Conservation (phyloP, 2,113 vertebrate species). For the Chaetorhynchus papuensis region DNA sequence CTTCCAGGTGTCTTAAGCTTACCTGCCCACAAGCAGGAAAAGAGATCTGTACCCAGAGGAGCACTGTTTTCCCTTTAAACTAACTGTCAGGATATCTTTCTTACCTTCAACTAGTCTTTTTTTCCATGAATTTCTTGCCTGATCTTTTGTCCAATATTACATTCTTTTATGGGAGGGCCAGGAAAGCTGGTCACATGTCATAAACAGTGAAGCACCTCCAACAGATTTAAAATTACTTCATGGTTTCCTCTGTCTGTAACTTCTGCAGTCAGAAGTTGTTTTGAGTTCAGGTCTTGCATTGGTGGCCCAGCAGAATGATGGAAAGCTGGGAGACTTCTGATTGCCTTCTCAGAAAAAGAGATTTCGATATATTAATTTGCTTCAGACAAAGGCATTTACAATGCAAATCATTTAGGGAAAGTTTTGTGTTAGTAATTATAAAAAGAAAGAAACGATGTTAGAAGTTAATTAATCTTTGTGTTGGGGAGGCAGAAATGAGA, state of each 20-base stretch:
- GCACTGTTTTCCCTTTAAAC: neutral
- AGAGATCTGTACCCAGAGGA: neutral
- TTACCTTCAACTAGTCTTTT: neutral
- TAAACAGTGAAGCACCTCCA: neutral
- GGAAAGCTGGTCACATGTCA: neutral
- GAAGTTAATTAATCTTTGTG: neutral
- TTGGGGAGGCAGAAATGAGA: neutral
- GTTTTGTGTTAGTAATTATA: neutral
- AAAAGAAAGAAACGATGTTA: neutral
- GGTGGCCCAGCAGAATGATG: neutral
- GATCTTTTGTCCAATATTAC: neutral
- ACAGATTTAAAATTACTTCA: neutral
- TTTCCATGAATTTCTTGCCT: neutral
- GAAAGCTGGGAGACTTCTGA: neutral
- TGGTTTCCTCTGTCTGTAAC: neutral
- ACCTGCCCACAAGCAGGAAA: neutral
- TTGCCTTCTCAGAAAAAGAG: neutral
- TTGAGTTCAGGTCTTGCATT: neutral
- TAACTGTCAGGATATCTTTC: neutral
- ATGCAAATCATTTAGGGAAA: neutral
- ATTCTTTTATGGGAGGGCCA: neutral
- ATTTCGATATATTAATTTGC: neutral
- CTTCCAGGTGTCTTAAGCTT: neutral
- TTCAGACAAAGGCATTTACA: neutral
- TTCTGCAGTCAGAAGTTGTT: neutral